A percentile compares a stretch with the other conserved stretches of the same genome.
Evolutionary conservation across 1,140 invertebrate species (phyloP).

Genomic region (Zaprionus africanus): DNA sequence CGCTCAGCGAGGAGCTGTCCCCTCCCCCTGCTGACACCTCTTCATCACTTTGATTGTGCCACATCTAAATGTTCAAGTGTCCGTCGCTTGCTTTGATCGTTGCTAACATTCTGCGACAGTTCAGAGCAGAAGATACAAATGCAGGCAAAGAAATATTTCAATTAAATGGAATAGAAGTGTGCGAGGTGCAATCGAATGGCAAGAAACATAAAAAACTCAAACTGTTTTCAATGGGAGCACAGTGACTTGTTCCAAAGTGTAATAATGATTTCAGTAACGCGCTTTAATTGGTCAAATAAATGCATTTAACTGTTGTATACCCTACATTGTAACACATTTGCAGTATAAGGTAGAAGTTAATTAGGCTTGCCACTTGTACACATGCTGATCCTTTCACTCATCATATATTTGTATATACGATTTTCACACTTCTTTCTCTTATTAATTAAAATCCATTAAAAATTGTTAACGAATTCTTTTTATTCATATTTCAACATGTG

Average conservation of each 20-base stretch:
- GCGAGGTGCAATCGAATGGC: neutral
- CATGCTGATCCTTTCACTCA: too few species aligned
- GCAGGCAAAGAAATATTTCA: slow-evolving; percentile 3
- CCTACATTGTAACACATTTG: too few species aligned
- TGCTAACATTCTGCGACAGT: neutral
- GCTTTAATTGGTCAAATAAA: neutral
- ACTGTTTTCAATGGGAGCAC: neutral
- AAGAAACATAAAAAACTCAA: neutral
- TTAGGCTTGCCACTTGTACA: too few species aligned
- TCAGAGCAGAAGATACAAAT: neutral
- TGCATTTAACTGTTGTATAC: too few species aligned
- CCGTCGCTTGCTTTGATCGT: slow-evolving; percentile 1
- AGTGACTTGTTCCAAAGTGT: neutral
- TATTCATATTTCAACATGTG: neutral
- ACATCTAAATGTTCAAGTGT: slow-evolving; percentile 2
- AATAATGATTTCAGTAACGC: neutral
- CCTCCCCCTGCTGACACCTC: neutral
- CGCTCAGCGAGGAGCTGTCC: neutral
- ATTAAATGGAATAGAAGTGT: neutral
- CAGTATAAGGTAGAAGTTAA: too few species aligned
- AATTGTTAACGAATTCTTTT: fast-evolving
- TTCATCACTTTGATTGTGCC: neutral
- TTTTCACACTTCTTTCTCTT: too few species aligned
- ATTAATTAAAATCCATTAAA: neutral
- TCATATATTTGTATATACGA: too few species aligned